Percentiles rank a stretch among this genome's conserved stretches.
Evolutionary conservation across 2,113 vertebrate genomes (phyloP).

Genomic region (Pluvialis apricaria): DNA sequence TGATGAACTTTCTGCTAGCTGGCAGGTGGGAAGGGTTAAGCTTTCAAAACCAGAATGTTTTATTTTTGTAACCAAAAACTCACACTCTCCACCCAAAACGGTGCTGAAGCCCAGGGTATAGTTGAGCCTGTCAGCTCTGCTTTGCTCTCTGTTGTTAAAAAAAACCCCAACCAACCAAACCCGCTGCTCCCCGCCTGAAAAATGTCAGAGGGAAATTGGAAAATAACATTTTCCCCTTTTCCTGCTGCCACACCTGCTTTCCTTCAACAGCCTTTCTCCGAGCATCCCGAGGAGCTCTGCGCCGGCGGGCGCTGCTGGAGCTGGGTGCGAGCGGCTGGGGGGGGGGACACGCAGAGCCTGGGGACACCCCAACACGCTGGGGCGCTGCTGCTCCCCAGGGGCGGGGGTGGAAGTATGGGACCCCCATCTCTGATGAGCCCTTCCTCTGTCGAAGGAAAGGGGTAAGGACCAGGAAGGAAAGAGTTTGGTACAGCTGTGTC

Average conservation of each 20-base stretch:
- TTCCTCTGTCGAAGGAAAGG: neutral
- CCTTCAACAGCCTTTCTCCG: neutral
- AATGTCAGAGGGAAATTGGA: constrained; percentile 24
- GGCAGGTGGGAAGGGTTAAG: neutral
- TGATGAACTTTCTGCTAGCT: neutral
- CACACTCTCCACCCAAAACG: neutral
- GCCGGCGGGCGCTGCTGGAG: neutral
- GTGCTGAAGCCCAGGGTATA: rapidly evolving
- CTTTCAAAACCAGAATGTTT: neutral
- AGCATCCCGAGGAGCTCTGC: neutral
- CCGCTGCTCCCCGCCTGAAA: neutral
- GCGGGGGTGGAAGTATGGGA: neutral
- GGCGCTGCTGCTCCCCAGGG: neutral
- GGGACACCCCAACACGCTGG: too few species aligned
- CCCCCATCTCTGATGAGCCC: too few species aligned
- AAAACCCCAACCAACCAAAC: neutral
- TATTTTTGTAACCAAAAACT: neutral
- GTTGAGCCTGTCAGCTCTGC: constrained; percentile 18
- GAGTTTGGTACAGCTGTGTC: neutral
- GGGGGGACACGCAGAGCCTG: neutral
- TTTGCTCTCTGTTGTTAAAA: constrained; percentile 7
- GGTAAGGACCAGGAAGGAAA: neutral
- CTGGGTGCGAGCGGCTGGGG: rapidly evolving
- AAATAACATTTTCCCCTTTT: constrained; percentile 25
- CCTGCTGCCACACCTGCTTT: neutral